Conservation (phyloP, 2,113 vertebrate species). For the Apistogramma diplotaenia region DNA sequence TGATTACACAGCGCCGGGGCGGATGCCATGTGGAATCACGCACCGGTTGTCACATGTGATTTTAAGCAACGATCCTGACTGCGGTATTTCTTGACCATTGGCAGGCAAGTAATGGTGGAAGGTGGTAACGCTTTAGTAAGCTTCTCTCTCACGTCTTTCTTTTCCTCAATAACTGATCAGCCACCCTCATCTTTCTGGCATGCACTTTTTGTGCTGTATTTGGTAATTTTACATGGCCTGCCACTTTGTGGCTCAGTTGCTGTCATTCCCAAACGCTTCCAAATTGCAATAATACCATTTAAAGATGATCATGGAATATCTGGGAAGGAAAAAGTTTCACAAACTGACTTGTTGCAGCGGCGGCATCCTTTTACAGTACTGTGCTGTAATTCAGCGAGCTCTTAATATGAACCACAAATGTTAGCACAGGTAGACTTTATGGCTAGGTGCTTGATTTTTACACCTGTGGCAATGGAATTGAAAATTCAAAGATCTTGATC, state of each 20-base stretch:
- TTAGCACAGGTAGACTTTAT: background rate
- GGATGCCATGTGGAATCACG: constrained; percentile 46
- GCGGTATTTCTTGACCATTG: constrained; percentile 29
- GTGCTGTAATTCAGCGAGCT: background rate
- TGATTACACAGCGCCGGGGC: constrained; percentile 40
- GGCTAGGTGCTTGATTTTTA: background rate
- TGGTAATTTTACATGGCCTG: background rate
- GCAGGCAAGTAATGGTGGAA: background rate
- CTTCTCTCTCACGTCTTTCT: background rate
- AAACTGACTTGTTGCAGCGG: background rate
- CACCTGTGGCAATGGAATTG: background rate
- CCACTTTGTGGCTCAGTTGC: background rate
- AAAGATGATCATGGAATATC: background rate
- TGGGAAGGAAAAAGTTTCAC: background rate
- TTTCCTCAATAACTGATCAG: constrained; percentile 13
- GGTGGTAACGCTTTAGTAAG: constrained; percentile 16
- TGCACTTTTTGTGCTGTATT: background rate
- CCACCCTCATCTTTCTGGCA: background rate
- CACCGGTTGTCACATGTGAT: constrained; percentile 59
- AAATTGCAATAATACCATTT: background rate
- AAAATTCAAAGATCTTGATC: constrained; percentile 6
- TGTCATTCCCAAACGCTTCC: background rate
- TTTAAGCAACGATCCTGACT: constrained; percentile 29
- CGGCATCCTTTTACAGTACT: background rate
- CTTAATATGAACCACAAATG: background rate